These are phyloP conservation scores for Orthonevra nobilis DNA, from an alignment of 2,888 invertebrate species.

Conservation along the genomic window DNA sequence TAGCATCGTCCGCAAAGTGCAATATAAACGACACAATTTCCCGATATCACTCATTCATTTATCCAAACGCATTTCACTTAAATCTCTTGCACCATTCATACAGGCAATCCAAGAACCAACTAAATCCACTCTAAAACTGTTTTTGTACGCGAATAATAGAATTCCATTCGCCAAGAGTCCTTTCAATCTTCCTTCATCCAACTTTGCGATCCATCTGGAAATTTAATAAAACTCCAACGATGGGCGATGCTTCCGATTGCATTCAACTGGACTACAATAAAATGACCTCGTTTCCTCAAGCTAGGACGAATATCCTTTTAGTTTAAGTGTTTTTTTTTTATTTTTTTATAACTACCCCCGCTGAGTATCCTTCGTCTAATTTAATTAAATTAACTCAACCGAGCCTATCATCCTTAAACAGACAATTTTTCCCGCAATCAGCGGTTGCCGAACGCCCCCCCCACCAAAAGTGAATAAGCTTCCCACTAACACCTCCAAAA, in stretches of 20 bases:
- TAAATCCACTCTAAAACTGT: constrained; percentile 38
- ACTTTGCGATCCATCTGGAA: constrained; percentile 37
- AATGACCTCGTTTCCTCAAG: constrained; percentile 54
- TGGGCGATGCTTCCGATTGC: constrained; percentile 29
- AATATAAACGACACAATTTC: constrained; percentile 41
- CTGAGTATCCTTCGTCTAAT: constrained; percentile 49
- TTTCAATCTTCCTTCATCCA: not conserved
- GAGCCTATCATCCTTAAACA: constrained; percentile 56
- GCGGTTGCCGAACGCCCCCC: constrained; percentile 30
- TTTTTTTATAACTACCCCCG: not conserved
- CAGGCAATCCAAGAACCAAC: not conserved
- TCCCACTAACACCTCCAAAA: constrained; percentile 21
- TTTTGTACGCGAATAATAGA: constrained; percentile 15
- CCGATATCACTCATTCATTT: not conserved
- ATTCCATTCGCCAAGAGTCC: constrained; percentile 11
- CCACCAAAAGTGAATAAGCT: not conserved
- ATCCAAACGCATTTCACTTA: constrained; percentile 36
- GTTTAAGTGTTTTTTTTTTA: too few relatives aligned
- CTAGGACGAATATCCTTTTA: constrained; percentile 6
- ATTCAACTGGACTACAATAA: constrained; percentile 53
- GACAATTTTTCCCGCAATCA: constrained; percentile 28
- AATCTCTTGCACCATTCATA: constrained; percentile 11
- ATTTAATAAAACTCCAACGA: constrained; percentile 61
- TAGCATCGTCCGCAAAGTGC: constrained; percentile 73
- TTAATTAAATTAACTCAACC: constrained; percentile 62